Base-by-base conservation (phyloP, 2,888 invertebrate genomes). In the Synanthedon myopaeformis region DNA sequence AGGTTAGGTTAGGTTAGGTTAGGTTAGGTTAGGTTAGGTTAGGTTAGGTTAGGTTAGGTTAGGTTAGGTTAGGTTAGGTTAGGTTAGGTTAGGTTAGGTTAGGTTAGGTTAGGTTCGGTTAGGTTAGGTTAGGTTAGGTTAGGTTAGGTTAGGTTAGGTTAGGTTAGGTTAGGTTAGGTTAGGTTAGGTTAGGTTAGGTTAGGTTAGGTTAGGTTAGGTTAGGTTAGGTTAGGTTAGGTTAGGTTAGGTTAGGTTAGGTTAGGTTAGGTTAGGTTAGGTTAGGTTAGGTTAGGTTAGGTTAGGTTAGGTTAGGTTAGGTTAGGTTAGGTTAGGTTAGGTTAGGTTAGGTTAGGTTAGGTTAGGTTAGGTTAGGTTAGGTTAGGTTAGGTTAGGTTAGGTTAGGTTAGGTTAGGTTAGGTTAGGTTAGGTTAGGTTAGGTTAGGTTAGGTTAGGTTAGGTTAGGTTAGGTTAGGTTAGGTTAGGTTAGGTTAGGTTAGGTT, bases 391-490 rank as follows among this genome's bases (percentile, higher is more conserved):
- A 41, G 41, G 51, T 5, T 41, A 8, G 11, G 41, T 41, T 51
- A 41, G 41, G 51, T 41, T 51, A 41, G 41, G 51, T 41, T 51
- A 13, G 55, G 53, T 54, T 53, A 52, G 54, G 58, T 56, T 54
- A 53, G 55, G 55, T 56, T 56, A 56, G 55, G 58, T 56, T 56
- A 55, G 55, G 56, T 56, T 56, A 55, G 53, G 58, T 56, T 58
- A 56, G 56, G 58, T 56, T 58, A 56, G 54, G 58, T 54, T 56
- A 54, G 53, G 56, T 56, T 58, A 56, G 57, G 58, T 56, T 58
- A 56, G 55, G 58, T 56, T 58, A 56, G 55, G 58, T 56, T 58
- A 56, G 56, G 58, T 56, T 58, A 56, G 54, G 56, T 56, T 58
- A 55, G 55, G 58, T 54, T 58, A 55, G 55, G 51, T 28, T 51